phyloP scores from a whole-genome alignment of 2,797 vertebrate species.

The Hydrolagus colliei region DNA sequence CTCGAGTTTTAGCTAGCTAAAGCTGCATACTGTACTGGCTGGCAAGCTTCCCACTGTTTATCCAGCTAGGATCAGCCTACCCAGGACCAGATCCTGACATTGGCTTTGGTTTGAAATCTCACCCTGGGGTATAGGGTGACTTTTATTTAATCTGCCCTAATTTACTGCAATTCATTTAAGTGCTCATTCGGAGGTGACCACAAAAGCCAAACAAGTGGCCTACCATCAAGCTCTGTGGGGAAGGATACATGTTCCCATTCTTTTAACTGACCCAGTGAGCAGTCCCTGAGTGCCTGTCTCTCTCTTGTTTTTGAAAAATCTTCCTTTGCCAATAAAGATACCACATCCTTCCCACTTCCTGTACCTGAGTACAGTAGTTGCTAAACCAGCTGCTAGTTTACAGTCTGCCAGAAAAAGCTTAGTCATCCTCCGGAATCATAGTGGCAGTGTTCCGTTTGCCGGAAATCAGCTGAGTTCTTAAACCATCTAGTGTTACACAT shows the following conservation, averaged over 20 bases:
- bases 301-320: background rate
- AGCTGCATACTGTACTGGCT: too few relatives aligned
- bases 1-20: too few relatives aligned
- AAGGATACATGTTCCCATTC: background rate
- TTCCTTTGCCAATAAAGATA: background rate
- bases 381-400: slow-evolving; percentile 44
- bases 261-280: slow-evolving; percentile 6
- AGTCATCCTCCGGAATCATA: slow-evolving; percentile 43
- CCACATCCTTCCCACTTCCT: slow-evolving; percentile 26
- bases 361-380: slow-evolving; percentile 13
- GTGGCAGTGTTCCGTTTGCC: slow-evolving; percentile 23
- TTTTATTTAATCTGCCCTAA: too few relatives aligned
- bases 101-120: too few relatives aligned
- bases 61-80: too few relatives aligned
- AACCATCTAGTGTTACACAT: background rate
- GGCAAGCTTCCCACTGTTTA: too few relatives aligned
- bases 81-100: too few relatives aligned
- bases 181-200: background rate
- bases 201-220: background rate
- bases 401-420: slow-evolving; percentile 52
- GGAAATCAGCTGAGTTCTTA: slow-evolving; percentile 21
- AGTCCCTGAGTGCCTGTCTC: background rate
- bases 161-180: too few relatives aligned
- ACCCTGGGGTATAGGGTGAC: too few relatives aligned
- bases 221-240: background rate